Percentiles rank a stretch among this genome's conserved stretches.
Conservation (phyloP, 2,113 vertebrate species). For the cattle (Bos taurus) region ARS-UCD2.0 NC_037357.1:60392501-60393000, state of each 20-base stretch:
- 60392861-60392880: not conserved
- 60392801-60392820: not conserved
- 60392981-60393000: not conserved
- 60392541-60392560: not conserved
- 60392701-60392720: not conserved
- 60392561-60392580: not conserved
- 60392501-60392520: slow-evolving; percentile 19
- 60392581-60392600: not conserved
- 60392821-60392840: not conserved
- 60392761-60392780: not conserved
- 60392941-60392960: not conserved
- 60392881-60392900: not conserved
- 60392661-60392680: not conserved
- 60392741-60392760: not conserved
- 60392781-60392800: not conserved
- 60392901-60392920: not conserved
- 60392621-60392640: not conserved
- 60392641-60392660: not conserved
- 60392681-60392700: not conserved
- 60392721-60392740: not conserved
- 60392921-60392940: not conserved
- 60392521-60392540: not conserved
- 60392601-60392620: not conserved
- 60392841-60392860: not conserved
- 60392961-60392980: not conserved